Conservation (phyloP, 2,113 vertebrate species). For the Muscicapa adusta region DNA sequence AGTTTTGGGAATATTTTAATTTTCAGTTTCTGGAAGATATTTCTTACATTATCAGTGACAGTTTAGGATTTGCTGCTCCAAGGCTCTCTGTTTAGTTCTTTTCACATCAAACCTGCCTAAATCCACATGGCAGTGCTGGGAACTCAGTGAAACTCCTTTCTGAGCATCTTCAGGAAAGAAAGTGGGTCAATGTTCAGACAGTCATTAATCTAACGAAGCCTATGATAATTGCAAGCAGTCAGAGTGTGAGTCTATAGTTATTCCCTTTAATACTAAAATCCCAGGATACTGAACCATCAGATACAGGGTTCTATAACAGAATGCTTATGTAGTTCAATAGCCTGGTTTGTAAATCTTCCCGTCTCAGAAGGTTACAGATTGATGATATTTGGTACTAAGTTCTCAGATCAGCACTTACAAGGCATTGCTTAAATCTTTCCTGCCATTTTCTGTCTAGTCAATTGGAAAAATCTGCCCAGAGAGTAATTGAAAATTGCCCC, state of each 20-base stretch:
- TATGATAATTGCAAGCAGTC: not conserved
- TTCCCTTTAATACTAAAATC: not conserved
- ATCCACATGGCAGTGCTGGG: not conserved
- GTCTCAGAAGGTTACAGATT: constrained; percentile 37
- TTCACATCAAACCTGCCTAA: not conserved
- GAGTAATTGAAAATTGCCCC: constrained; percentile 59
- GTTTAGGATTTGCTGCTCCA: not conserved
- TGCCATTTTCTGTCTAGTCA: constrained; percentile 50
- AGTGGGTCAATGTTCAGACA: not conserved
- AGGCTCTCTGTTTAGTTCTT: not conserved
- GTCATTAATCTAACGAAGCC: constrained; percentile 3
- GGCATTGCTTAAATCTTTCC: constrained; percentile 55
- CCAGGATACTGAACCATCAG: not conserved
- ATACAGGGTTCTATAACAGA: not conserved
- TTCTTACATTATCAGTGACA: not conserved
- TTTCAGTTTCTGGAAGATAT: not conserved
- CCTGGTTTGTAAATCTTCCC: not conserved
- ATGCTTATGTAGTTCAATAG: constrained; percentile 8
- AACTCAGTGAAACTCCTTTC: not conserved
- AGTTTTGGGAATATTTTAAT: not conserved
- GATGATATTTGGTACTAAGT: constrained; percentile 29
- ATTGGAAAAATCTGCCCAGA: constrained; percentile 56
- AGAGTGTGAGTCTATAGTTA: not conserved
- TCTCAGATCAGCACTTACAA: constrained; percentile 43
- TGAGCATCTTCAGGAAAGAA: not conserved